Base-by-base conservation (phyloP, 2,888 invertebrate species). In the Zygogramma bicolorata region DNA sequence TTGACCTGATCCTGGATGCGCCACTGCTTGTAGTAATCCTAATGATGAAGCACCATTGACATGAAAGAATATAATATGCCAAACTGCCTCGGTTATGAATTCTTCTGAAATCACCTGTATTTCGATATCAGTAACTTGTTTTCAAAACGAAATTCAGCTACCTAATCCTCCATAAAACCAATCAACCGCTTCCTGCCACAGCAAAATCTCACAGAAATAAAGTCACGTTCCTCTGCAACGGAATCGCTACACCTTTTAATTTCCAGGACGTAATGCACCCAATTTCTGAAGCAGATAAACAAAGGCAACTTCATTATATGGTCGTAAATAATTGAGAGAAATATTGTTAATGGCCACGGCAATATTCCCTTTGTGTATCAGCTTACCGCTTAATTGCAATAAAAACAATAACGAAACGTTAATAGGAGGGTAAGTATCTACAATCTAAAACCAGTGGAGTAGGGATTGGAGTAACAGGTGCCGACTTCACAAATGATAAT, bases 311-410 rank as follows among this genome's bases (percentile, higher is more conserved):
- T 78, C 79, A 80, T 82, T 82, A 82, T 78, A 79, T 74, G 78
- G 70, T 77, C 78, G 80, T 82, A 80, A 82, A 82, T 81, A 81
- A 77, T 80, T 79, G 75, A 80, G 74, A 75, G 77, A 77, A 80
- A 79, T 78, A 78, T 77, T 77, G 81, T 81, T 81, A 81, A 81
- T 79, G 79, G 76, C 72, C 76, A 76, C 70, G 76, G 80, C 76
- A 77, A 76, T 80, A 83, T 82, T 81, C 83, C 75, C 83, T 84
- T 84, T 84, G 81, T 81, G 81, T 81, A 82, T 82, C 83, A 79
- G 75, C 77, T 83, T 83, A 82, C 83, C 80, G 80, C 79, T 80
- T 82, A 83, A 82, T 82, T 81, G 81, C 79, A 80, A 83, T 82
- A 82, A 82, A 83, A 82, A 82, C 81, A 82, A 81, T 82, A 82